These are phyloP conservation scores for Synergus japonicus DNA, from an alignment of 2,888 invertebrate species.

Conservation along the genomic window DNA sequence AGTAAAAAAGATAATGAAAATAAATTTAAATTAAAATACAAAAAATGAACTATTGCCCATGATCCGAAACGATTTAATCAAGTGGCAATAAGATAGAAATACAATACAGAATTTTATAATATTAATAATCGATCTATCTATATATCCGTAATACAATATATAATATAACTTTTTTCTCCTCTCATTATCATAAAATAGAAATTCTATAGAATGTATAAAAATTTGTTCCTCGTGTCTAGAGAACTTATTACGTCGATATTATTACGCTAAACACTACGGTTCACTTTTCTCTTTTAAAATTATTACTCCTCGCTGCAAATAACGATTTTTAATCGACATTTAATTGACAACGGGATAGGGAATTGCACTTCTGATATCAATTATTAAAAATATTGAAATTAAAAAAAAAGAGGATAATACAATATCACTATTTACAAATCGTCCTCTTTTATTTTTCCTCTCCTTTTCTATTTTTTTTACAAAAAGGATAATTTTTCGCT, in stretches of 20 bases:
- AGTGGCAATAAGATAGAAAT: conserved; percentile 33
- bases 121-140: conserved; percentile 68
- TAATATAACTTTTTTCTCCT: conserved; percentile 70
- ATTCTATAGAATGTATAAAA: conserved; percentile 71
- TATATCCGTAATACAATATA: conserved; percentile 64
- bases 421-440: conserved; percentile 28
- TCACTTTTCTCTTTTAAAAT: conserved; percentile 7
- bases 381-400: not conserved
- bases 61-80: conserved; percentile 49
- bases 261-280: conserved; percentile 20
- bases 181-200: conserved; percentile 71
- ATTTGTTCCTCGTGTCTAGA: conserved; percentile 59
- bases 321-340: conserved; percentile 7
- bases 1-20: not conserved
- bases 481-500: not conserved
- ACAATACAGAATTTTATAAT: conserved; percentile 36
- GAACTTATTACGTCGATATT: conserved; percentile 55
- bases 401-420: conserved; percentile 6
- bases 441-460: conserved; percentile 12
- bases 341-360: not conserved
- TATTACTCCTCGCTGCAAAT: not conserved
- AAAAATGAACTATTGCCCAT: conserved; percentile 59
- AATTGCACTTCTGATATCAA: conserved; percentile 31
- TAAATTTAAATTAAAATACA: not conserved
- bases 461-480: conserved; percentile 1